Conservation (phyloP, 2,113 vertebrate genomes). For the Psephotus haematonotus region DNA sequence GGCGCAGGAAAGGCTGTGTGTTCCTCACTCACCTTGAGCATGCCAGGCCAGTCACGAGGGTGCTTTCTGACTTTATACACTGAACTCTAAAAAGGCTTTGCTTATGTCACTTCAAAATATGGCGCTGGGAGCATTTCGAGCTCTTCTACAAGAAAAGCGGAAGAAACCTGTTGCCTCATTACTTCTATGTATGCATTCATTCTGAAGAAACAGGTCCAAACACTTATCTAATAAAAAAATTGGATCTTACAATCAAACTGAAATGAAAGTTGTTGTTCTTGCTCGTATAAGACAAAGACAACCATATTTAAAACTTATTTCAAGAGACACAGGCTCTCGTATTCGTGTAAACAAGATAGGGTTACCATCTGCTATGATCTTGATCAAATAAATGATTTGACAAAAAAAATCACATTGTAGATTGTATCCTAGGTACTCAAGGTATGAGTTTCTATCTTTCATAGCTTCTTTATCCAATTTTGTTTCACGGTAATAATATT, state of each 20-base stretch:
- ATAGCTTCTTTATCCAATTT: conserved; percentile 81
- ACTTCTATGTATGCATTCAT: neutral
- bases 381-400: conserved; percentile 83
- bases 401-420: conserved; percentile 76
- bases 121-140: neutral
- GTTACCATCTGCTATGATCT: conserved; percentile 83
- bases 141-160: neutral
- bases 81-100: neutral
- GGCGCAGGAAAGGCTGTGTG: rapidly evolving
- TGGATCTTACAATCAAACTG: neutral
- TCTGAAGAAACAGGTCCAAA: neutral
- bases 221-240: conserved; percentile 5
- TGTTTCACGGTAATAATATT: conserved; percentile 78
- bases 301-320: conserved; percentile 57
- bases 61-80: neutral
- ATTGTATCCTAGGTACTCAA: conserved; percentile 72
- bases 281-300: neutral
- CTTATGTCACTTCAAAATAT: neutral
- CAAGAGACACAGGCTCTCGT: conserved; percentile 32
- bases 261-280: conserved; percentile 40
- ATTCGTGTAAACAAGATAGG: conserved; percentile 54
- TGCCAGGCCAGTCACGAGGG: rapidly evolving
- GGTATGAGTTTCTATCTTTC: conserved; percentile 76
- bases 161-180: neutral
- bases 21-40: neutral